Evolutionary conservation across 23 tunicate genomes (phyloP).

Genomic region (Diplosoma virens): DNA sequence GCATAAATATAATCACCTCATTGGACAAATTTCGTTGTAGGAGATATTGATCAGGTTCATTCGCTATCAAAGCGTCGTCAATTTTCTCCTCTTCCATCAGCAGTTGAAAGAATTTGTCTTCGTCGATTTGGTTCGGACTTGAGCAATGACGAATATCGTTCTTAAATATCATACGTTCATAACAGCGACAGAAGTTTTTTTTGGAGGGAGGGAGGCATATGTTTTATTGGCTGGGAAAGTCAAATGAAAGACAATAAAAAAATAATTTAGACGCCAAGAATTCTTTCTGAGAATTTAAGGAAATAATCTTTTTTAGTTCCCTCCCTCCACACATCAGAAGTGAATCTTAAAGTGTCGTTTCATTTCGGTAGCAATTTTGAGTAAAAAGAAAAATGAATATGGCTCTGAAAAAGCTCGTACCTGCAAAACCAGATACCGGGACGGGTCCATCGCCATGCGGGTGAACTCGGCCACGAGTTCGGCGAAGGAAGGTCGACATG

Average conservation of each 20-base stretch:
- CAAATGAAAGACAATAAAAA: too few species aligned
- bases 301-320: too few species aligned
- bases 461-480: constrained; percentile 70
- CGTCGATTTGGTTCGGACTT: constrained; percentile 81
- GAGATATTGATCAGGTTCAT: constrained; percentile 86
- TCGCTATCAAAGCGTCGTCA: constrained; percentile 44
- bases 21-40: constrained; percentile 3
- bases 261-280: too few species aligned
- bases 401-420: too few species aligned
- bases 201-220: too few species aligned
- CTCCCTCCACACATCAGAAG: too few species aligned
- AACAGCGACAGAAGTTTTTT: too few species aligned
- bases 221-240: too few species aligned
- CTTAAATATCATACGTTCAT: constrained; percentile 1
- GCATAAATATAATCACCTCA: not conserved
- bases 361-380: too few species aligned
- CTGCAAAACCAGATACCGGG: constrained; percentile 61
- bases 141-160: not conserved
- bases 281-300: too few species aligned
- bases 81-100: constrained; percentile 66
- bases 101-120: constrained; percentile 58
- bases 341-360: too few species aligned
- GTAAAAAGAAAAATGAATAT: too few species aligned
- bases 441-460: constrained; percentile 62
- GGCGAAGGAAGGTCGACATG: constrained; percentile 54